These are phyloP conservation scores for Stenchaetothrips biformis DNA, from an alignment of 2,888 invertebrate species.

Conservation along the genomic window DNA sequence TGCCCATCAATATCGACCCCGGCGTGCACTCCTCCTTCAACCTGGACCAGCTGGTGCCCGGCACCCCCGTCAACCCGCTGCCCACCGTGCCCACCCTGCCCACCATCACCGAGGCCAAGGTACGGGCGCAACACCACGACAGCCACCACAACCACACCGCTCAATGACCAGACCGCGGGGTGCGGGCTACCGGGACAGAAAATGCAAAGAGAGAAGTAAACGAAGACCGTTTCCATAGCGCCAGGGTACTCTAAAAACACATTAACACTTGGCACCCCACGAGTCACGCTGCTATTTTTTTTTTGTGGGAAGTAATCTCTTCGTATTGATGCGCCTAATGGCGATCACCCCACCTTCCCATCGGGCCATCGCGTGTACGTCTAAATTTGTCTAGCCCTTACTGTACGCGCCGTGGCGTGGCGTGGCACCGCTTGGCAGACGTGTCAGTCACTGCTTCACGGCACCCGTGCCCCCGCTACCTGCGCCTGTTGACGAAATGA, in stretches of 20 bases:
- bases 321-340: neutral
- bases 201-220: neutral
- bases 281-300: neutral
- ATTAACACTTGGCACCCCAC: neutral
- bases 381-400: neutral
- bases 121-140: slow-evolving; percentile 48
- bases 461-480: neutral
- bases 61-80: slow-evolving; percentile 69
- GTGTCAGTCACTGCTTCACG: neutral
- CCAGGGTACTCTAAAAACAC: neutral
- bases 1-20: slow-evolving; percentile 87
- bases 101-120: slow-evolving; percentile 80
- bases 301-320: neutral
- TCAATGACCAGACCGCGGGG: slow-evolving; percentile 51
- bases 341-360: neutral
- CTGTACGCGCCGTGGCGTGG: neutral
- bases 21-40: slow-evolving; percentile 90
- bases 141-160: slow-evolving; percentile 42
- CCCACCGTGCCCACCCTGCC: slow-evolving; percentile 82
- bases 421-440: neutral
- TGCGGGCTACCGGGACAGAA: no score
- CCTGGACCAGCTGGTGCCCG: slow-evolving; percentile 70
- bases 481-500: slow-evolving; percentile 4
- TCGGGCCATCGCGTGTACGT: neutral
- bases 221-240: neutral